A percentile compares a stretch with the other conserved stretches of the same genome.
Conservation (phyloP, 2,888 invertebrate genomes). For the Lochmaea capreae region DNA sequence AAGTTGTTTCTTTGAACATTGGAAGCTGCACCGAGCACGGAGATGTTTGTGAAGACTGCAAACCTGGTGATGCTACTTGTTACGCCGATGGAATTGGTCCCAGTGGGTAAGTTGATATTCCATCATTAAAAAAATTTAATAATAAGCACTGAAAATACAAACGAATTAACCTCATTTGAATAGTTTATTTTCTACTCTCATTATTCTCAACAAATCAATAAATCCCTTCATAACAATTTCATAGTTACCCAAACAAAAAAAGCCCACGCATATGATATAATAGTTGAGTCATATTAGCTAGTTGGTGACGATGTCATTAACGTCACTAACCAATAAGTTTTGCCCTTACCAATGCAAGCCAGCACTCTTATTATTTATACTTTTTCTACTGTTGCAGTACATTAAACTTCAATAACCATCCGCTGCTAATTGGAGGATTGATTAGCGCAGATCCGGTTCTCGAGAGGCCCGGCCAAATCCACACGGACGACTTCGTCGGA, state of each 20-base stretch:
- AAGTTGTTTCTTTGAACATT: slow-evolving; percentile 87
- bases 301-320: too few species aligned
- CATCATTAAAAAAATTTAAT: neutral
- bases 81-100: slow-evolving; percentile 89
- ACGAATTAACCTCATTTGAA: too few species aligned
- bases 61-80: slow-evolving; percentile 83
- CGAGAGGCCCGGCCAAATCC: slow-evolving; percentile 90
- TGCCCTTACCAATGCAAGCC: too few species aligned
- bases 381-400: slow-evolving; percentile 73
- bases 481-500: slow-evolving; percentile 92
- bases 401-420: slow-evolving; percentile 90
- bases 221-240: too few species aligned
- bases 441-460: slow-evolving; percentile 86
- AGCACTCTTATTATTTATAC: slow-evolving; percentile 7
- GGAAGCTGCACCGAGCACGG: slow-evolving; percentile 87
- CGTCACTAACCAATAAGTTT: too few species aligned
- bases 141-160: neutral
- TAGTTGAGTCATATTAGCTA: too few species aligned
- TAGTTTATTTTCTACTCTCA: too few species aligned
- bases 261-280: too few species aligned
- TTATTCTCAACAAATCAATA: too few species aligned
- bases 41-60: slow-evolving; percentile 87
- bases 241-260: too few species aligned
- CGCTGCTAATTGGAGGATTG: slow-evolving; percentile 87
- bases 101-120: slow-evolving; percentile 77